Conservation (phyloP, 2,888 invertebrate species). For the Glyphotaelius pellucidus region DNA sequence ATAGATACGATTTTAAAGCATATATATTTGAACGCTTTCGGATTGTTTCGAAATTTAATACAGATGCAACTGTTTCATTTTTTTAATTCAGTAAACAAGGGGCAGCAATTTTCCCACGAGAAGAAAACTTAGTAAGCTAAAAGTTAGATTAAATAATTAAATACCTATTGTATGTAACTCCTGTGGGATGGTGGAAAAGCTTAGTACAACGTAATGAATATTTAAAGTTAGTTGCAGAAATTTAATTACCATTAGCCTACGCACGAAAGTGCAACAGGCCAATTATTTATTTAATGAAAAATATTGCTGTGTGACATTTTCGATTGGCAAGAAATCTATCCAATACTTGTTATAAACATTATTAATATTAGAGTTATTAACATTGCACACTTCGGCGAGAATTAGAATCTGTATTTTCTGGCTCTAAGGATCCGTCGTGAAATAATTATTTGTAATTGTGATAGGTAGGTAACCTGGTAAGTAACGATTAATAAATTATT, state of each 20-base stretch:
- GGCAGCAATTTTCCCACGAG: too few relatives aligned
- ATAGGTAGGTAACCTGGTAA: neutral
- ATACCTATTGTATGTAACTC: neutral
- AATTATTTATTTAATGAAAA: neutral
- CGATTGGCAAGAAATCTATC: neutral
- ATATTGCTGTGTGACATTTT: neutral
- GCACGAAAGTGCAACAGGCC: neutral
- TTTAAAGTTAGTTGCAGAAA: neutral
- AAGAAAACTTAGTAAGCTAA: neutral
- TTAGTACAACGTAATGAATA: neutral
- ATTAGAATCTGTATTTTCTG: neutral
- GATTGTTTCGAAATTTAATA: neutral
- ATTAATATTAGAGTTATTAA: neutral
- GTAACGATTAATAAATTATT: too few relatives aligned
- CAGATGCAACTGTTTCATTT: neutral
- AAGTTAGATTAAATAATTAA: neutral
- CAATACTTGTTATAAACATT: neutral
- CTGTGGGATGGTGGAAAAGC: neutral
- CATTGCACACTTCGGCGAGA: neutral
- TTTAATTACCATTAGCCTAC: neutral
- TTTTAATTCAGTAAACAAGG: neutral
- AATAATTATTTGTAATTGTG: neutral
- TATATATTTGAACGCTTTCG: neutral
- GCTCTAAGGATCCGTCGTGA: neutral
- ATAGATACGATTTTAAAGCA: neutral